Evolutionary conservation across 2,888 invertebrate species (phyloP).

Genomic region (Oscheius sp.): DNA sequence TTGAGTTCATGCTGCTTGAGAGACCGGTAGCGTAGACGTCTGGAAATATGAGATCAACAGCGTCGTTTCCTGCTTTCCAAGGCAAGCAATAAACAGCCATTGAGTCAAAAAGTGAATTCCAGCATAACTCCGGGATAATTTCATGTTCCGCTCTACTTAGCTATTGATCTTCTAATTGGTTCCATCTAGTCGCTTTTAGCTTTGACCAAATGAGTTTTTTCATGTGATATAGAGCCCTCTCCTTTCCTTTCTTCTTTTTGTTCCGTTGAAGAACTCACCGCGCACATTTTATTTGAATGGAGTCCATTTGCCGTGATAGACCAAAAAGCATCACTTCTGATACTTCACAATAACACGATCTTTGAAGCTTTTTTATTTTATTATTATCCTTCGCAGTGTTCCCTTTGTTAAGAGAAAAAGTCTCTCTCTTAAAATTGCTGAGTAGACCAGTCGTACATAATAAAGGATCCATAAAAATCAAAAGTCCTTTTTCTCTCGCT

Average conservation of each 20-base stretch:
- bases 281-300: constrained; percentile 16
- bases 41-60: constrained; percentile 14
- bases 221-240: constrained; percentile 11
- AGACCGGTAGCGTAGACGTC: not conserved
- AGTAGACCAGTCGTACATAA: too few relatives aligned
- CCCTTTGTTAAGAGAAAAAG: too few relatives aligned
- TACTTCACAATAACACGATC: too few relatives aligned
- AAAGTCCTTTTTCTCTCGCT: too few relatives aligned
- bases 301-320: constrained; percentile 5
- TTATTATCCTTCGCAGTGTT: too few relatives aligned
- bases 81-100: not conserved
- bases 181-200: constrained; percentile 23
- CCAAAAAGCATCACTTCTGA: constrained; percentile 3
- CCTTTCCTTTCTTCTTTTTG: too few relatives aligned
- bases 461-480: too few relatives aligned
- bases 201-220: constrained; percentile 19
- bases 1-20: too few relatives aligned
- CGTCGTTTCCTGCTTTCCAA: constrained; percentile 23
- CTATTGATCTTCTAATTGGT: constrained; percentile 29
- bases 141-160: constrained; percentile 26
- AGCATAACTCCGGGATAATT: not conserved
- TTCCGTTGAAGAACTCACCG: not conserved
- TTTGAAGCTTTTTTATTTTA: too few relatives aligned
- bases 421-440: too few relatives aligned
- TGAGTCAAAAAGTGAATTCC: not conserved